Percentiles rank a stretch among this genome's conserved stretches.
Evolutionary conservation across 2,888 invertebrate species (phyloP).

Genomic region (Argynnis bischoffii): DNA sequence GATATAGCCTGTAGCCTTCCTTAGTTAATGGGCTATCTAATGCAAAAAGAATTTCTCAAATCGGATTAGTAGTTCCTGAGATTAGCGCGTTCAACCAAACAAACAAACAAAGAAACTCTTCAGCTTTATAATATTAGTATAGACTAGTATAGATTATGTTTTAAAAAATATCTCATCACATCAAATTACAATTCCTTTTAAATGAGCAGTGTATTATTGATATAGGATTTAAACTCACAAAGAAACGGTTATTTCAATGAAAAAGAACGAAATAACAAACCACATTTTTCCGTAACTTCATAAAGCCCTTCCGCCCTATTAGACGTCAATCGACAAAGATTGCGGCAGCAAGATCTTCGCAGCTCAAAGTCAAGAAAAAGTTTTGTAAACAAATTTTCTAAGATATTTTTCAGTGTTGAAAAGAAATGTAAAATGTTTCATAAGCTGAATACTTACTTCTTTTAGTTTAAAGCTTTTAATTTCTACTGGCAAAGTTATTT

Average conservation of each 20-base stretch:
- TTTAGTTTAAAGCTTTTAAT: not conserved
- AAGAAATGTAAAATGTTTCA: conserved; percentile 2
- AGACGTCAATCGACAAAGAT: conserved; percentile 24
- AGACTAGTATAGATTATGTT: no score
- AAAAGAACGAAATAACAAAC: conserved; percentile 24
- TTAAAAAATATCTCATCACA: no score
- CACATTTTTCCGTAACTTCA: conserved; percentile 26
- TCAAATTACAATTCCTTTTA: no score
- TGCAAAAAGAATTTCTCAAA: no score
- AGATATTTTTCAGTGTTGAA: conserved; percentile 13
- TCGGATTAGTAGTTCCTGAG: no score
- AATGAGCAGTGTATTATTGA: no score
- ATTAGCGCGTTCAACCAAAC: no score
- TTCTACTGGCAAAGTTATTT: not conserved
- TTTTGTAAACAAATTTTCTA: conserved; percentile 10
- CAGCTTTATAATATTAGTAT: no score
- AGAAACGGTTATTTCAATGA: not conserved
- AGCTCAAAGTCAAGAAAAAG: conserved; percentile 17
- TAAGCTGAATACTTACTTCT: conserved; percentile 6
- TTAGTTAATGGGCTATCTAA: no score
- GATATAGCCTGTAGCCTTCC: no score
- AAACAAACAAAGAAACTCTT: no score
- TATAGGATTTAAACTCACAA: no score
- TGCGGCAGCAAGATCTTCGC: conserved; percentile 13
- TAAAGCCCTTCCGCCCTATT: conserved; percentile 30